Conservation (phyloP, 2,888 invertebrate species). For the Andrena marginata region DNA sequence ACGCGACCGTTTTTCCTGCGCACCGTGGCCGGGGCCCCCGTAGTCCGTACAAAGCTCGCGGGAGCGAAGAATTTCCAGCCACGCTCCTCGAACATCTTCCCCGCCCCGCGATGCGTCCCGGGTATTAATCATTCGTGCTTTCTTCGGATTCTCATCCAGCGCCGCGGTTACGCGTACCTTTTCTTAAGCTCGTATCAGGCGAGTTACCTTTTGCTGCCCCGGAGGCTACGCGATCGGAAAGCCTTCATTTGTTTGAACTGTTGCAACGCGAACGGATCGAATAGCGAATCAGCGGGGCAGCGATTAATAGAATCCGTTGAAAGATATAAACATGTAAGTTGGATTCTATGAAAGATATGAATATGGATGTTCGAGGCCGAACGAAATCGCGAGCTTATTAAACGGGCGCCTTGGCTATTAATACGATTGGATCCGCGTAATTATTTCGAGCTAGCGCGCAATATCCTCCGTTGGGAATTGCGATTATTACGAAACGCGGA, state of each 20-base stretch:
- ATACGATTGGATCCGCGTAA: no score
- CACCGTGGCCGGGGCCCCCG: neutral
- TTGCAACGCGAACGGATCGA: no score
- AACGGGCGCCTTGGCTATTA: no score
- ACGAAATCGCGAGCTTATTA: no score
- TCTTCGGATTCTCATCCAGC: constrained; percentile 31
- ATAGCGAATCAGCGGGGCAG: no score
- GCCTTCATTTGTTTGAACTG: neutral
- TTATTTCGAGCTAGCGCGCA: no score
- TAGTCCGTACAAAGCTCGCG: neutral
- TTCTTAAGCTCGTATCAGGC: constrained; percentile 15
- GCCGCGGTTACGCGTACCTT: constrained; percentile 21
- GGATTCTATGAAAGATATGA: no score
- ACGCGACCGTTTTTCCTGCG: constrained; percentile 24
- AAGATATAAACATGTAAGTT: no score
- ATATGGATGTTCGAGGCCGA: no score
- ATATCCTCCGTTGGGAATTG: neutral
- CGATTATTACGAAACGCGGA: neutral
- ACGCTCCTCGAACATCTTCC: constrained; percentile 3
- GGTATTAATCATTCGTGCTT: constrained; percentile 47
- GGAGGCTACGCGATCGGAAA: neutral
- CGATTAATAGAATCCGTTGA: no score
- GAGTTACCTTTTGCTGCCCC: neutral
- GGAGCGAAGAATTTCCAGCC: constrained; percentile 22
- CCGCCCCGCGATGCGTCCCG: constrained; percentile 23